Conservation (phyloP, 2,113 vertebrate genomes). For the Myxocyprinus asiaticus region DNA sequence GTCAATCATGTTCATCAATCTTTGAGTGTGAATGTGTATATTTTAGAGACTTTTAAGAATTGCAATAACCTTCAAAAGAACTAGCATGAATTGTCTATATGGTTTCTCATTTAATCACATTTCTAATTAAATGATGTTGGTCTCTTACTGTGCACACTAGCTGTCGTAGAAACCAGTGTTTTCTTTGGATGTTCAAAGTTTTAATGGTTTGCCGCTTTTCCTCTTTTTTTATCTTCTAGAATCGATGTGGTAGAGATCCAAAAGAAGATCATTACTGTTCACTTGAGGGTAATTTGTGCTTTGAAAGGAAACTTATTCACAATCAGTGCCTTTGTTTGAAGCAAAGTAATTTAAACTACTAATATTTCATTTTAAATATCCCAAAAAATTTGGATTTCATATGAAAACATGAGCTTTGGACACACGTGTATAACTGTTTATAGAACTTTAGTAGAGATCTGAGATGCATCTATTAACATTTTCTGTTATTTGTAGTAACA, state of each 20-base stretch:
- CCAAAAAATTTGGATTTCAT: neutral
- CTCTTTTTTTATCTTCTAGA: slow-evolving; percentile 49
- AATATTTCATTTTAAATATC: too few relatives aligned
- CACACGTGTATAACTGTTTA: neutral
- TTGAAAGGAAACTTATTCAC: neutral
- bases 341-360: neutral
- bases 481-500: slow-evolving; percentile 49
- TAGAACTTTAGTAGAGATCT: neutral
- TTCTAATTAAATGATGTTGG: neutral
- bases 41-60: too few relatives aligned
- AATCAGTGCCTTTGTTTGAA: neutral
- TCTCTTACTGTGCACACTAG: neutral
- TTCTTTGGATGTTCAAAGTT: slow-evolving; percentile 2
- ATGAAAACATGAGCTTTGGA: neutral
- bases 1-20: neutral
- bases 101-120: neutral
- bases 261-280: slow-evolving; percentile 47
- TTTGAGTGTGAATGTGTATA: neutral
- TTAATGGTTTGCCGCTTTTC: slow-evolving; percentile 35
- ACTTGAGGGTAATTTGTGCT: slow-evolving; percentile 58
- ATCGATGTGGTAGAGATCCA: slow-evolving; percentile 50
- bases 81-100: neutral
- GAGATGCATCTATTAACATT: neutral
- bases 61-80: neutral
- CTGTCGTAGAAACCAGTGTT: neutral